phyloP scores from a whole-genome alignment of 2,888 invertebrate species.

The Euspilapteryx auroguttella region DNA sequence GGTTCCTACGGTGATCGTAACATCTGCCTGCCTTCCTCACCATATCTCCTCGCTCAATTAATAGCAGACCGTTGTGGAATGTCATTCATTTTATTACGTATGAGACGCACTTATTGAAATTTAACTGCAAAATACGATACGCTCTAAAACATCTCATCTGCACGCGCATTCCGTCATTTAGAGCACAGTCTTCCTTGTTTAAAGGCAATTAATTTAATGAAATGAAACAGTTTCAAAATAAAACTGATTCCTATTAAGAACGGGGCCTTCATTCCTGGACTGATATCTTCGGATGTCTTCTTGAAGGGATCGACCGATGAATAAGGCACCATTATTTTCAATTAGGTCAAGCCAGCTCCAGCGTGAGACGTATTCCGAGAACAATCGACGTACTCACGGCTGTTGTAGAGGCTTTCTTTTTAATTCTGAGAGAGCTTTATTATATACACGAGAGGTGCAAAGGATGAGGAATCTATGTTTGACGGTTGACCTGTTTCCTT shows the following conservation, averaged over 20 bases:
- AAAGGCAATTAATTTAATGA: constrained; percentile 33
- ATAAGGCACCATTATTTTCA: constrained; percentile 55
- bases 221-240: constrained; percentile 28
- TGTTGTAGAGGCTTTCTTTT: constrained; percentile 46
- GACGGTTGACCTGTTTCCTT: constrained; percentile 26
- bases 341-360: constrained; percentile 53
- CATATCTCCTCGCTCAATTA: not conserved
- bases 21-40: too few species aligned
- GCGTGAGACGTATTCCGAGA: constrained; percentile 42
- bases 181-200: constrained; percentile 20
- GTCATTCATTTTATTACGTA: not conserved
- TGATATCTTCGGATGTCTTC: constrained; percentile 36
- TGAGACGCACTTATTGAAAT: not conserved
- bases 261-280: too few species aligned
- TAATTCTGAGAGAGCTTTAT: constrained; percentile 38
- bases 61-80: not conserved
- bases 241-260: too few species aligned
- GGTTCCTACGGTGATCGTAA: too few species aligned
- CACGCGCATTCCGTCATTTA: constrained; percentile 10
- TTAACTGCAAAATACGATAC: not conserved
- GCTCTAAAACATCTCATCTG: not conserved
- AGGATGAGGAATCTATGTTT: constrained; percentile 24
- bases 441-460: constrained; percentile 34
- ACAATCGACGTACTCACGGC: constrained; percentile 51
- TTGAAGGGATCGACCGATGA: constrained; percentile 31